Conservation (phyloP, 2,797 vertebrate genomes). For the Rallus crepitans region DNA sequence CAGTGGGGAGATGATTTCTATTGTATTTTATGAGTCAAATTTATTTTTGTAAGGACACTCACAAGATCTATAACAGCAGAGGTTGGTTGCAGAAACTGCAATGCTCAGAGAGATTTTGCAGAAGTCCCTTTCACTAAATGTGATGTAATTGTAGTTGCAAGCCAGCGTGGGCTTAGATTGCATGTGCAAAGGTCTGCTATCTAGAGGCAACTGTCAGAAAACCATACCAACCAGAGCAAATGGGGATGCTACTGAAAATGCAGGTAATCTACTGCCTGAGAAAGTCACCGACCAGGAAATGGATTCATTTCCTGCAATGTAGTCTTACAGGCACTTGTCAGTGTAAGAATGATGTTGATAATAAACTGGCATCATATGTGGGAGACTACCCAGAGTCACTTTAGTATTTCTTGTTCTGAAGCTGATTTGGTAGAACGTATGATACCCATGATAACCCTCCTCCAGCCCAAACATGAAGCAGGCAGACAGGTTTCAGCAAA, state of each 20-base stretch:
- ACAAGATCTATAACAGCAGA: background rate
- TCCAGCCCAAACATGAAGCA: background rate
- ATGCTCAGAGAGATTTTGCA: background rate
- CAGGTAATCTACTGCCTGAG: background rate
- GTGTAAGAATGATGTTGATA: background rate
- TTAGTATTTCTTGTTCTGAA: background rate
- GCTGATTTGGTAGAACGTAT: background rate
- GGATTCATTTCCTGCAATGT: background rate
- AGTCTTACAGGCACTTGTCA: background rate
- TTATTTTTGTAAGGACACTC: background rate
- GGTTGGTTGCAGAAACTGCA: background rate
- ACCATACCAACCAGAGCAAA: background rate
- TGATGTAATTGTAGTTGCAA: background rate
- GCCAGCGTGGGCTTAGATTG: background rate
- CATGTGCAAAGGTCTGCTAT: background rate
- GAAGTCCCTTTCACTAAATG: background rate
- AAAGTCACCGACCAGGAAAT: background rate
- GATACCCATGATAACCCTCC: rapidly evolving
- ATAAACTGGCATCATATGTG: background rate
- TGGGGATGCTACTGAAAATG: background rate
- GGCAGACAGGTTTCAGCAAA: background rate
- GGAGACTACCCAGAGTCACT: background rate
- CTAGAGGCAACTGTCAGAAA: background rate
- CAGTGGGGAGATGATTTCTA: background rate
- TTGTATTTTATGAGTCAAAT: background rate